These are phyloP conservation scores for Aurelia aurita complex sp. Pacific DNA, from an alignment of 30 jellyfish, hydroid and myxozoan species.

Conservation along the genomic window DNA sequence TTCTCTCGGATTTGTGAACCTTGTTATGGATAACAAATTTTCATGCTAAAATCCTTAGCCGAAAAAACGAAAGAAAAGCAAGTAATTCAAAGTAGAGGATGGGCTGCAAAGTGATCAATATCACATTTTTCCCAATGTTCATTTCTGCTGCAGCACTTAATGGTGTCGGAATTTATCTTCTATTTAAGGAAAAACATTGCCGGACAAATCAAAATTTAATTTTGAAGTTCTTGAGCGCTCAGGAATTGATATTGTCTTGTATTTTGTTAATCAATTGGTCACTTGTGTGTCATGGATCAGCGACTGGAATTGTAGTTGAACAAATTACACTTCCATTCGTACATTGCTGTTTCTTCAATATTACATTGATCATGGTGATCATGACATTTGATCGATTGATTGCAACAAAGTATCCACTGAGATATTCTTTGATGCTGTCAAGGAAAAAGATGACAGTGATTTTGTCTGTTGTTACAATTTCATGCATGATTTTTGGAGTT, in stretches of 20 bases:
- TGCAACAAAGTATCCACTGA: background rate
- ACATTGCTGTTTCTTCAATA: background rate
- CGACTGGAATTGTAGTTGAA: too few relatives aligned
- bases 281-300: too few relatives aligned
- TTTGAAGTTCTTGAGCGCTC: background rate
- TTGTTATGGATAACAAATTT: too few relatives aligned
- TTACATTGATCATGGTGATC: background rate
- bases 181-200: background rate
- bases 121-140: background rate
- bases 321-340: background rate
- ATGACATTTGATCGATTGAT: background rate
- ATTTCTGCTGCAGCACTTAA: background rate
- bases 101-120: too few relatives aligned
- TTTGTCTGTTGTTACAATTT: background rate
- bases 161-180: background rate
- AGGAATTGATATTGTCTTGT: background rate
- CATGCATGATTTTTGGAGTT: background rate
- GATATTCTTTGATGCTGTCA: background rate
- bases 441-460: background rate
- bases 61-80: too few relatives aligned
- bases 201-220: background rate
- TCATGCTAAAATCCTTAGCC: too few relatives aligned
- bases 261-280: too few relatives aligned
- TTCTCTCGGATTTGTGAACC: too few relatives aligned
- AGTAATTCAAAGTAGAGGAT: too few relatives aligned